A percentile compares a stretch with the other conserved stretches of the same genome.
These are phyloP conservation scores for Sander vitreus DNA, from an alignment of 2,113 vertebrate genomes.

Conservation along the genomic window DNA sequence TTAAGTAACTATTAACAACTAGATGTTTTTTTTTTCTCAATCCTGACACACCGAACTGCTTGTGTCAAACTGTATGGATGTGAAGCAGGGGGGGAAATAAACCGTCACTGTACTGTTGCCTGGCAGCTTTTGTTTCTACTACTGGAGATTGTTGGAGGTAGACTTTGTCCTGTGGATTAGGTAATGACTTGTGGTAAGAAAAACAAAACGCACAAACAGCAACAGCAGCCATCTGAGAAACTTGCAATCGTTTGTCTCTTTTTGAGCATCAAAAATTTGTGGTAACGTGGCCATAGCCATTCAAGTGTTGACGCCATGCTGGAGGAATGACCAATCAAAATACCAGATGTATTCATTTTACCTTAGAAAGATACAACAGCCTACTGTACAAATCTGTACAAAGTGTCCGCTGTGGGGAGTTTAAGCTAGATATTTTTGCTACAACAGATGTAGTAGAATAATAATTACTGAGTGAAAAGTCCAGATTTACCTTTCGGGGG, in stretches of 20 bases:
- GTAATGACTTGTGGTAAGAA: constrained; percentile 6
- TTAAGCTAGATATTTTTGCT: neutral
- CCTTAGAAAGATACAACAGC: neutral
- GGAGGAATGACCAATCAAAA: constrained; percentile 34
- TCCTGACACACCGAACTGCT: neutral
- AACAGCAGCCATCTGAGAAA: constrained; percentile 10
- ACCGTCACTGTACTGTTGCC: constrained; percentile 34
- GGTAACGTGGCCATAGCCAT: neutral
- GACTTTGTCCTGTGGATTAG: constrained; percentile 59
- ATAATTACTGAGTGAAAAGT: neutral
- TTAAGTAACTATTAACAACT: neutral
- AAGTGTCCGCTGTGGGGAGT: neutral
- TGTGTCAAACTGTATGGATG: neutral
- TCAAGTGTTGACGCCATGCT: constrained; percentile 27
- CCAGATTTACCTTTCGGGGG: constrained; percentile 37
- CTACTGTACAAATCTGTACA: neutral
- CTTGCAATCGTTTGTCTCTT: neutral
- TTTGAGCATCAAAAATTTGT: neutral
- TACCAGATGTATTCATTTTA: neutral
- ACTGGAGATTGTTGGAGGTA: constrained; percentile 69
- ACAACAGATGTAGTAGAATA: neutral
- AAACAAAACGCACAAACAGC: neutral
- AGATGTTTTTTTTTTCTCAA: neutral
- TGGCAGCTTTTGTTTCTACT: constrained; percentile 38
- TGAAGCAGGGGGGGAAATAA: neutral